A percentile compares a stretch with the other conserved stretches of the same genome.
phyloP scores from a whole-genome alignment of 2,888 invertebrate genomes.

The Ophion slaviceki region DNA sequence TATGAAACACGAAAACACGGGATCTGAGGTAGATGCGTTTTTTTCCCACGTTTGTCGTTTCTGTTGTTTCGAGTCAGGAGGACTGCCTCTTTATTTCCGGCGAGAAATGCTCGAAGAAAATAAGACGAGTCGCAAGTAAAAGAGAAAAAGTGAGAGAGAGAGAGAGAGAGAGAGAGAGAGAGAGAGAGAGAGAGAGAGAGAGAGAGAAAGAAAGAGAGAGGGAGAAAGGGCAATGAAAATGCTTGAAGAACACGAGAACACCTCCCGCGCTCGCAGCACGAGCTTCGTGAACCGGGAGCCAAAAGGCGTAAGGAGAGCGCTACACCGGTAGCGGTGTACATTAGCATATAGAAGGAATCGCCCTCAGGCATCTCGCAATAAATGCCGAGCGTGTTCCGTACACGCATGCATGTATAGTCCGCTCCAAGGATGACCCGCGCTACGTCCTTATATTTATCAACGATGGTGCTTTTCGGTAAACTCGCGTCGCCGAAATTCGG shows the following conservation, averaged over 20 bases:
- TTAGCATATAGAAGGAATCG: slow-evolving; percentile 83
- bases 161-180: slow-evolving; percentile 17
- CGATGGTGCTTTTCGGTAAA: slow-evolving; percentile 76
- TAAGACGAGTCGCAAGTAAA: slow-evolving; percentile 20
- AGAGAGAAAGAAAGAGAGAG: slow-evolving; percentile 34
- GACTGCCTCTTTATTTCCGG: slow-evolving; percentile 25
- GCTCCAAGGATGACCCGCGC: neutral
- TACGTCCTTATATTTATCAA: slow-evolving; percentile 76
- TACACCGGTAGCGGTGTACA: slow-evolving; percentile 79
- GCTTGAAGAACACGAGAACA: slow-evolving; percentile 41
- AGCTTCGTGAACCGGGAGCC: slow-evolving; percentile 59
- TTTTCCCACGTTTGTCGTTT: too few species aligned
- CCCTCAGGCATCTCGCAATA: slow-evolving; percentile 73
- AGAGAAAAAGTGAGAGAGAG: slow-evolving; percentile 20
- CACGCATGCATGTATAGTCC: slow-evolving; percentile 47
- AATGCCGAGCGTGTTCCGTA: slow-evolving; percentile 59
- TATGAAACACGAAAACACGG: too few species aligned
- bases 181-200: slow-evolving; percentile 10
- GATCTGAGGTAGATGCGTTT: too few species aligned
- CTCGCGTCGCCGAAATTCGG: slow-evolving; percentile 68
- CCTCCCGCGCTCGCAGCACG: slow-evolving; percentile 58
- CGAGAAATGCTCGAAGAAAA: slow-evolving; percentile 34
- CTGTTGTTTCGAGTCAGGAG: too few species aligned
- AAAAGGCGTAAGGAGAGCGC: slow-evolving; percentile 70
- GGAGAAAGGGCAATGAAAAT: slow-evolving; percentile 30